Conservation (phyloP, 2,888 invertebrate genomes). For the Caenorhabditis zanzibari region DNA sequence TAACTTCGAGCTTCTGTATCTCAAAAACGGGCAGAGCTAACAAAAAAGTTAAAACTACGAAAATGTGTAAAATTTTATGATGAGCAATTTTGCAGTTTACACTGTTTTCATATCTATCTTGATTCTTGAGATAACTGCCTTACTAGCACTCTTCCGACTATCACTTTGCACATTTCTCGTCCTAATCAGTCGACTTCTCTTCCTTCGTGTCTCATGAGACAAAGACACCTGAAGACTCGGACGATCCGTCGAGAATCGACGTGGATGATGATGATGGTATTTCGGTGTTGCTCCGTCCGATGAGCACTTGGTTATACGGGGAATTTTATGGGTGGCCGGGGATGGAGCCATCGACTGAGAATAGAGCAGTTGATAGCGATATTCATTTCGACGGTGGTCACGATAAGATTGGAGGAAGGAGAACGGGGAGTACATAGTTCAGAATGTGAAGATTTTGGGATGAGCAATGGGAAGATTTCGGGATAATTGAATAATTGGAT, state of each 20-base stretch:
- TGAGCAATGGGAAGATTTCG: background rate
- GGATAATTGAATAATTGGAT: background rate
- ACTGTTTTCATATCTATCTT: no score
- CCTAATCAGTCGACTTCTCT: conserved; percentile 54
- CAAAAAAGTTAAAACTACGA: no score
- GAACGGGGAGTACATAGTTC: conserved; percentile 21
- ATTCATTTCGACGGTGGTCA: background rate
- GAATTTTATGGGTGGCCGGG: conserved; percentile 1
- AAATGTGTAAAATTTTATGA: no score
- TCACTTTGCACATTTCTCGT: conserved; percentile 50
- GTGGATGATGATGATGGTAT: background rate
- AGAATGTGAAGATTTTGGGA: background rate
- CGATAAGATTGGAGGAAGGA: background rate
- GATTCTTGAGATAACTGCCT: background rate
- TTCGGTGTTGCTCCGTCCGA: conserved; percentile 53
- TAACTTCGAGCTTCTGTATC: no score
- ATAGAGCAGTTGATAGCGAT: conserved; percentile 23
- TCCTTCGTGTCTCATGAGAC: conserved; percentile 45
- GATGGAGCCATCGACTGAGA: conserved; percentile 15
- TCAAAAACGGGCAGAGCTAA: no score
- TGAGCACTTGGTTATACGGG: conserved; percentile 56
- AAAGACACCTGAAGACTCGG: conserved; percentile 44
- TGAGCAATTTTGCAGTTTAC: no score
- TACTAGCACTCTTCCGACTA: conserved; percentile 40
- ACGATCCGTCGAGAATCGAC: conserved; percentile 45